A percentile compares a stretch with the other conserved stretches of the same genome.
Conservation (phyloP, 2,888 invertebrate species). For the Drosophila dives region DNA sequence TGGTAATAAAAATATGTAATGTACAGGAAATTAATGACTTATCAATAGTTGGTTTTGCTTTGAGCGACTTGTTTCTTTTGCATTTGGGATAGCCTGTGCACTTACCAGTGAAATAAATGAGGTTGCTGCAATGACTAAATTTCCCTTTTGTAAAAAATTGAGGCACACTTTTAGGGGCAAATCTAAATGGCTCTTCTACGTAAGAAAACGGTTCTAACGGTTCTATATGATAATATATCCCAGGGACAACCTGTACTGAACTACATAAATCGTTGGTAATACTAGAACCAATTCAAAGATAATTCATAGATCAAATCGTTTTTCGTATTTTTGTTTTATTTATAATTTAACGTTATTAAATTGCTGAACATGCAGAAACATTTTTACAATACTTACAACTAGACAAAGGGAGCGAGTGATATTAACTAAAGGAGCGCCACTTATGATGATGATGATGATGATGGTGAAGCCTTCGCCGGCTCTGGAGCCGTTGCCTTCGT, state of each 20-base stretch:
- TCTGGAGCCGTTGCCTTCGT: slow-evolving; percentile 56
- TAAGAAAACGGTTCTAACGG: too few relatives aligned
- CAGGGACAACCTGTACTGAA: background rate
- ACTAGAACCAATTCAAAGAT: background rate
- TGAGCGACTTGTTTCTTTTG: background rate
- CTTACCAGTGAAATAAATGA: background rate
- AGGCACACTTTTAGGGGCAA: background rate
- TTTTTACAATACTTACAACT: slow-evolving; percentile 77
- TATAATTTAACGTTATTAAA: slow-evolving; percentile 70
- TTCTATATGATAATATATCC: too few relatives aligned
- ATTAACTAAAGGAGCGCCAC: slow-evolving; percentile 68
- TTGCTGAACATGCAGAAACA: slow-evolving; percentile 67
- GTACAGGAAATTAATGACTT: background rate
- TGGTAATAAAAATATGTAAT: background rate
- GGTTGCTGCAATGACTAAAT: background rate
- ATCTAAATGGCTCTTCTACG: background rate
- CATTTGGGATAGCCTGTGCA: background rate
- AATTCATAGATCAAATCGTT: background rate
- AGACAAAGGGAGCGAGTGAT: slow-evolving; percentile 61
- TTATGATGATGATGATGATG: slow-evolving; percentile 26
- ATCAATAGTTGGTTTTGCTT: background rate
- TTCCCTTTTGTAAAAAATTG: background rate
- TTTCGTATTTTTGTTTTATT: slow-evolving; percentile 46
- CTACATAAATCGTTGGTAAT: background rate
- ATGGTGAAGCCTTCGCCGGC: slow-evolving; percentile 39